Evolutionary conservation across 2,113 vertebrate genomes (phyloP).

Genomic region (Stegostoma tigrinum): DNA sequence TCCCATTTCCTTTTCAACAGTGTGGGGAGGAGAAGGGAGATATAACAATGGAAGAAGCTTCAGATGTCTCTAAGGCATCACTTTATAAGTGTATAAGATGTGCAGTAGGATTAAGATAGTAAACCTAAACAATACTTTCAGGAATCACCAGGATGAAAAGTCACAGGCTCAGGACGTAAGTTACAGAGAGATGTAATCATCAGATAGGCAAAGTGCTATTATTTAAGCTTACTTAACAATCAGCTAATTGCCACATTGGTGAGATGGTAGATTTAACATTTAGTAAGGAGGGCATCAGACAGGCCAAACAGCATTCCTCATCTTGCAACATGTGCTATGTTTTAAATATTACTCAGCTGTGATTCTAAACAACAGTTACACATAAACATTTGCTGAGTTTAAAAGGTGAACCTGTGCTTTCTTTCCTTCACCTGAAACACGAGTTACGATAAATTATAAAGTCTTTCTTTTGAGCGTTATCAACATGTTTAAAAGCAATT

Average conservation of each 20-base stretch:
- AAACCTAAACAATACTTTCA: not conserved
- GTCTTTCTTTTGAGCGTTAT: not conserved
- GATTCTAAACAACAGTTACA: not conserved
- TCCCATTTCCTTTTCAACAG: not conserved
- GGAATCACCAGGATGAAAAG: not conserved
- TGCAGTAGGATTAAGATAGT: not conserved
- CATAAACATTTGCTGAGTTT: not conserved
- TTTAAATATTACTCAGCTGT: not conserved
- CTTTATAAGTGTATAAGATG: not conserved
- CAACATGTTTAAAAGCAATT: not conserved
- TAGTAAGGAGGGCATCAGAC: not conserved
- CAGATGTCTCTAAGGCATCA: not conserved
- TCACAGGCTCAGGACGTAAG: not conserved
- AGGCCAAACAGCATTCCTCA: not conserved
- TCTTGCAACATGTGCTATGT: not conserved
- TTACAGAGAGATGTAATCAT: not conserved
- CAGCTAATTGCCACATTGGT: not conserved
- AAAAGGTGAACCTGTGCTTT: not conserved
- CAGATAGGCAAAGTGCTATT: not conserved
- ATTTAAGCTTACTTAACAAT: not conserved
- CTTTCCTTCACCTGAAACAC: not conserved
- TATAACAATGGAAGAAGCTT: too few relatives aligned
- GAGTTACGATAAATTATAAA: not conserved
- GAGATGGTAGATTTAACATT: not conserved
- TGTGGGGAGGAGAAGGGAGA: too few relatives aligned